Conservation (phyloP, 2,797 vertebrate species). For the Diplodus puntazzo region DNA sequence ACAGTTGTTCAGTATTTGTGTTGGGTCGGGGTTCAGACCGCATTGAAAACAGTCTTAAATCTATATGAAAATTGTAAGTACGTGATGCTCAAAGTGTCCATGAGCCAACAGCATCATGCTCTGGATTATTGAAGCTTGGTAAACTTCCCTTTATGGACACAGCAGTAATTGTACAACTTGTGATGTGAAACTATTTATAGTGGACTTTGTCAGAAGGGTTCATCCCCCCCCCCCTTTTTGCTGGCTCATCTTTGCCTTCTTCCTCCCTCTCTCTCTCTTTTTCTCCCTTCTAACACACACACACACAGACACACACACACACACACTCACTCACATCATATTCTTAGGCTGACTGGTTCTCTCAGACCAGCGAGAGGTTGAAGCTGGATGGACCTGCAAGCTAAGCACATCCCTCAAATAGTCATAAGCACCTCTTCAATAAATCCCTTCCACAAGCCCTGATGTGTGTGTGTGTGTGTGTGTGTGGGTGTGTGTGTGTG, state of each 20-base stretch:
- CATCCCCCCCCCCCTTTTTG: constrained; percentile 3
- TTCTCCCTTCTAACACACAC: neutral
- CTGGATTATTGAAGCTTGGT: constrained; percentile 29
- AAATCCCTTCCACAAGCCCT: constrained; percentile 77
- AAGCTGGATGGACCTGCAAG: constrained; percentile 72
- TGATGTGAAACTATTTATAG: constrained; percentile 51
- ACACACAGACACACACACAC: constrained; percentile 1
- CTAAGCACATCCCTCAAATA: constrained; percentile 82
- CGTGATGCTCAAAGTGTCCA: neutral
- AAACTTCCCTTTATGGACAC: constrained; percentile 44
- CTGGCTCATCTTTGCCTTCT: constrained; percentile 2
- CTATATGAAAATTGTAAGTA: neutral
- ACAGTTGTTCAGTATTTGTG: neutral
- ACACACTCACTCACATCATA: neutral
- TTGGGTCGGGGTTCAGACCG: no score
- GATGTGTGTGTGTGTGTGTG: constrained; percentile 49
- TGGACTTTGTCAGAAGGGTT: constrained; percentile 27
- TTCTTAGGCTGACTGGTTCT: constrained; percentile 36
- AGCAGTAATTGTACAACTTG: constrained; percentile 30
- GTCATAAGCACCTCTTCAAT: constrained; percentile 78
- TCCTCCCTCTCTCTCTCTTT: neutral
- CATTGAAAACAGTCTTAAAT: neutral
- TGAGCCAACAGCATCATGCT: constrained; percentile 5
- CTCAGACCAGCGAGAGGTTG: constrained; percentile 46
- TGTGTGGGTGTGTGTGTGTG: constrained; percentile 31